Conservation (phyloP, 2,113 vertebrate species). For the Neoarius graeffei region DNA sequence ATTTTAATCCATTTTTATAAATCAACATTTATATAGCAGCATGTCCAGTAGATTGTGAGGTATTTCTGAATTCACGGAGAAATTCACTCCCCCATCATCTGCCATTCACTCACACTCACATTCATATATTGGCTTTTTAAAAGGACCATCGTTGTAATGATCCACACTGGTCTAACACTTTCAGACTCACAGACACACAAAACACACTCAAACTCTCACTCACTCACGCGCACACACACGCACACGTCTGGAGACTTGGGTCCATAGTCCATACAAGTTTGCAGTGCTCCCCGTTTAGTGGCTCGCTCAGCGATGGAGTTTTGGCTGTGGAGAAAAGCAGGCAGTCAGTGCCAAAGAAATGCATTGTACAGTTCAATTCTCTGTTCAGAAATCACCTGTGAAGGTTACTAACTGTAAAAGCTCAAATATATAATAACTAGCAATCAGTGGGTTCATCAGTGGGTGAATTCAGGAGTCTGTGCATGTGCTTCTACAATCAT, state of each 20-base stretch:
- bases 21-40: conserved; percentile 78
- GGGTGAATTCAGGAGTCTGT: not conserved
- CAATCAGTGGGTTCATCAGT: not conserved
- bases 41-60: conserved; percentile 79
- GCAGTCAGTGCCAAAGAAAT: not conserved
- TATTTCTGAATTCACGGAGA: conserved; percentile 76
- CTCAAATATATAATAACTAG: not conserved
- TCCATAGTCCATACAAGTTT: conserved; percentile 62
- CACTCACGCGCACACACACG: conserved; percentile 34
- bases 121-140: conserved; percentile 44
- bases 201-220: conserved; percentile 28
- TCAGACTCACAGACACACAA: conserved; percentile 28
- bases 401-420: not conserved
- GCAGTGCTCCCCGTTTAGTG: conserved; percentile 66
- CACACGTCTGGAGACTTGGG: conserved; percentile 55
- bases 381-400: not conserved
- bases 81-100: conserved; percentile 58
- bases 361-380: not conserved
- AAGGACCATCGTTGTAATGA: conserved; percentile 29
- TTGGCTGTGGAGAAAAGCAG: conserved; percentile 70
- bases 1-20: conserved; percentile 74
- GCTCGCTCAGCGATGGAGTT: conserved; percentile 79
- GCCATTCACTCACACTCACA: conserved; percentile 53
- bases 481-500: not conserved
- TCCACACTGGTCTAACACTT: conserved; percentile 34